Evolutionary conservation across 2,888 invertebrate species (phyloP), one percentile per base, ranked within the genome.

Genomic region (Patella depressa): DNA sequence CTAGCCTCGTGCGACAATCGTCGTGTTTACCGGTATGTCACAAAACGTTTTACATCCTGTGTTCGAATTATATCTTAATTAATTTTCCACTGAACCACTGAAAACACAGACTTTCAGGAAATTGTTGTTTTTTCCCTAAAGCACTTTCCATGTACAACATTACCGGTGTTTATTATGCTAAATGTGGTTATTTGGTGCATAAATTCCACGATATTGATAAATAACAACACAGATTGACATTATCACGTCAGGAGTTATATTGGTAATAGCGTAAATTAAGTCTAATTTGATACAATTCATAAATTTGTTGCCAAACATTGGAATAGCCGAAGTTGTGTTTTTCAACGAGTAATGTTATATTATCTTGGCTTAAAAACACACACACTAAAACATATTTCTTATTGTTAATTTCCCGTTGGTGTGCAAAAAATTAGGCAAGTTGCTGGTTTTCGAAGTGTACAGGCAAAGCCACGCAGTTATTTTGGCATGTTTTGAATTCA

Each of bases 11-110:
- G 65, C 65, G 19, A 45, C 65, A 12, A 12, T 65, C 19, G 65
- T 24, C 4, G 65, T 65, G 24, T 65, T 65, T 24, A 65, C 65
- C 19, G 65, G 65, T 65, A 65, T 65, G 19, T 24, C 24, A 2
- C 24, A 11, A 65, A 65, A 65, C 65, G 19, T 65, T 65, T 14
- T n/a, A 65, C 65, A 65, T 65, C 65, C 65, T 65, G 24, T 65
- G 24, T 24, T 65, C 65, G 19, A 24, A 65, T 65, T 65, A 19
- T 24, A 65, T 24, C 24, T 65, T 24, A 24, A 24, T 65, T 65
- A 65, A 65, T 65, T 65, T 65, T 65, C 65, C 24, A 19, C 65
- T 24, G 65, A 65, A 65, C 11, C 24, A 65, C 24, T 65, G 65
- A 65, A 24, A 24, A 19, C 65, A 65, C 15, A 65, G 65, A 24